Evolutionary conservation across 2,113 vertebrate species (phyloP).

Genomic region (Kryptolebias marmoratus): DNA sequence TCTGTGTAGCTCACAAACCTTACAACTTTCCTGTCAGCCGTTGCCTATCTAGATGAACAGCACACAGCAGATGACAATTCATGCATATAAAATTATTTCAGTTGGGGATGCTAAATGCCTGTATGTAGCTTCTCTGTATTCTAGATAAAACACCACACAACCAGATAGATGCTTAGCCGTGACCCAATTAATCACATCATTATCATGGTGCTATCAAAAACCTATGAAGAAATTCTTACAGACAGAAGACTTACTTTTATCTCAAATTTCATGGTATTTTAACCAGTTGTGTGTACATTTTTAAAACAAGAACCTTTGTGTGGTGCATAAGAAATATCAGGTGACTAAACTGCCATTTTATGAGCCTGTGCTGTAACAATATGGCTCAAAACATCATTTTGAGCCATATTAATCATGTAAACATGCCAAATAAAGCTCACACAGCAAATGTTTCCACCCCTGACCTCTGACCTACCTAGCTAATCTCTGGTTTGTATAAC

Average conservation of each 20-base stretch:
- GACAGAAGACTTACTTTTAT: too few relatives aligned
- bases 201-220: too few relatives aligned
- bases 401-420: not conserved
- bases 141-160: too few relatives aligned
- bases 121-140: not conserved
- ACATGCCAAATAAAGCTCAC: conserved; percentile 26
- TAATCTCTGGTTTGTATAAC: conserved; percentile 40
- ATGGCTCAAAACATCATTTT: not conserved
- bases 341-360: not conserved
- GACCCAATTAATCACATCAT: too few relatives aligned
- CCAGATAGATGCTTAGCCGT: not conserved
- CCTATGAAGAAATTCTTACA: too few relatives aligned
- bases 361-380: not conserved
- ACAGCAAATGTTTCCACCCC: conserved; percentile 25
- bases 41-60: conserved; percentile 23
- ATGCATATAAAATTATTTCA: conserved; percentile 1
- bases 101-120: not conserved
- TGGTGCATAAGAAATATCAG: too few relatives aligned
- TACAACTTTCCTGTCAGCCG: conserved; percentile 34
- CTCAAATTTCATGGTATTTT: too few relatives aligned
- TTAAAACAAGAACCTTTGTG: too few relatives aligned
- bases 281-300: too few relatives aligned
- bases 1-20: conserved; percentile 48
- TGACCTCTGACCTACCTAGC: conserved; percentile 38
- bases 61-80: conserved; percentile 21